These are phyloP conservation scores for Drosophila sturtevanti DNA, from an alignment of 1,140 invertebrate species.

Conservation along the genomic window DNA sequence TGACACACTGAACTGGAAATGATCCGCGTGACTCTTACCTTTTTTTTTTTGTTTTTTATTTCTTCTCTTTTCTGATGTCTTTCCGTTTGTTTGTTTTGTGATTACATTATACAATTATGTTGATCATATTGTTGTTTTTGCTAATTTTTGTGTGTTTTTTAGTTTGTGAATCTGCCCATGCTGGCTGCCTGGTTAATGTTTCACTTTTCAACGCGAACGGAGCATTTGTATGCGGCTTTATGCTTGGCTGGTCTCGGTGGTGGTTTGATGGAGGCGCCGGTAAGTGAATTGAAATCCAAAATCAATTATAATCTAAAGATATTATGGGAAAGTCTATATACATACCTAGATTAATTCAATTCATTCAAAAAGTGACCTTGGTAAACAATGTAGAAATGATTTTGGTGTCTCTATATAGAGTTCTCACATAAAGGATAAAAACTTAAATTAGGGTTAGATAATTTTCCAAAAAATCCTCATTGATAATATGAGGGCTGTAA, in stretches of 20 bases:
- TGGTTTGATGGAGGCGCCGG: slow-evolving; percentile 90
- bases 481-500: not conserved
- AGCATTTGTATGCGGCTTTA: slow-evolving; percentile 87
- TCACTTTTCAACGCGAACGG: slow-evolving; percentile 85
- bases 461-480: no score
- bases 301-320: slow-evolving; percentile 13
- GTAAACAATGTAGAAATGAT: no score
- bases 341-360: no score
- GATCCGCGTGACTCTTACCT: slow-evolving; percentile 42
- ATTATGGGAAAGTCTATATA: not conserved
- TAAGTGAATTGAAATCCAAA: slow-evolving; percentile 82
- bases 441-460: no score
- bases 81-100: slow-evolving; percentile 11
- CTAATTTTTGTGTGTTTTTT: slow-evolving; percentile 16
- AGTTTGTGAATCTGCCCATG: slow-evolving; percentile 87
- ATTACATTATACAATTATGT: slow-evolving; percentile 56
- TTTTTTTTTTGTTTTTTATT: slow-evolving; percentile 20
- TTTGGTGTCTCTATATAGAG: no score
- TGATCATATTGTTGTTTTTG: slow-evolving; percentile 34
- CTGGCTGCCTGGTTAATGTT: slow-evolving; percentile 88
- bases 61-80: not conserved
- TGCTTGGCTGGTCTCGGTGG: slow-evolving; percentile 88
- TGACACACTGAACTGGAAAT: slow-evolving; percentile 64
- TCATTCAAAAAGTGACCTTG: not conserved
- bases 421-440: no score